These are phyloP conservation scores for Enteromius anoplus DNA, from an alignment of 2,797 vertebrate genomes.

Conservation along the genomic window DNA sequence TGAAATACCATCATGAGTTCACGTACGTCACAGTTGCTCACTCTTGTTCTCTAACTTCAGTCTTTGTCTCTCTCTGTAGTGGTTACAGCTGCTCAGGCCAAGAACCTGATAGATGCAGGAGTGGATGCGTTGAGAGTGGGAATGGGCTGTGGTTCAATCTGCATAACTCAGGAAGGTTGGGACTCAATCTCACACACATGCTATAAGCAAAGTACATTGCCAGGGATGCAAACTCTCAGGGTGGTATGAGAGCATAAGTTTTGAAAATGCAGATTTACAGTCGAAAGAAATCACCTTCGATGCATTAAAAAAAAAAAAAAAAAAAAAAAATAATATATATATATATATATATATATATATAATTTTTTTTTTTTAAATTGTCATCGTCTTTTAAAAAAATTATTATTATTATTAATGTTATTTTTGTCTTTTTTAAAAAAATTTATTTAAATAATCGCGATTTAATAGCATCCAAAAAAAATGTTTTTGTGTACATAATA, in stretches of 20 bases:
- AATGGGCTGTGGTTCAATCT: slow-evolving; percentile 94
- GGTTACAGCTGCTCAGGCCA: slow-evolving; percentile 91
- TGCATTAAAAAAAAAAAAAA: too few species aligned
- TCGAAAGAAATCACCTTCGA: not conserved
- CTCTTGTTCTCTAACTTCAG: not conserved
- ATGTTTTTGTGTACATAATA: too few species aligned
- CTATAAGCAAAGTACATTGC: not conserved
- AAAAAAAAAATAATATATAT: too few species aligned
- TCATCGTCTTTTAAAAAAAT: too few species aligned
- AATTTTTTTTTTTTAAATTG: too few species aligned
- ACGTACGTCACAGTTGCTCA: not conserved
- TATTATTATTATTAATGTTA: too few species aligned
- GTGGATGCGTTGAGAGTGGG: slow-evolving; percentile 89
- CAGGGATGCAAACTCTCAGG: not conserved
- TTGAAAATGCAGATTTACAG: not conserved
- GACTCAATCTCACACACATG: not conserved
- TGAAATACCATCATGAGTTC: not conserved
- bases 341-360: too few species aligned
- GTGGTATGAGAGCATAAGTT: not conserved
- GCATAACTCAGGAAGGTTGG: slow-evolving; percentile 93
- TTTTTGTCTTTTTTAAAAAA: too few species aligned
- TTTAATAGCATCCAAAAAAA: too few species aligned
- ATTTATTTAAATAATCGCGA: too few species aligned
- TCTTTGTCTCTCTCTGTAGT: slow-evolving; percentile 70
- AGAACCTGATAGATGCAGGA: slow-evolving; percentile 91